A percentile compares a stretch with the other conserved stretches of the same genome.
Conservation (phyloP, 1,140 invertebrate species). For the Camponotus vicinus region DNA sequence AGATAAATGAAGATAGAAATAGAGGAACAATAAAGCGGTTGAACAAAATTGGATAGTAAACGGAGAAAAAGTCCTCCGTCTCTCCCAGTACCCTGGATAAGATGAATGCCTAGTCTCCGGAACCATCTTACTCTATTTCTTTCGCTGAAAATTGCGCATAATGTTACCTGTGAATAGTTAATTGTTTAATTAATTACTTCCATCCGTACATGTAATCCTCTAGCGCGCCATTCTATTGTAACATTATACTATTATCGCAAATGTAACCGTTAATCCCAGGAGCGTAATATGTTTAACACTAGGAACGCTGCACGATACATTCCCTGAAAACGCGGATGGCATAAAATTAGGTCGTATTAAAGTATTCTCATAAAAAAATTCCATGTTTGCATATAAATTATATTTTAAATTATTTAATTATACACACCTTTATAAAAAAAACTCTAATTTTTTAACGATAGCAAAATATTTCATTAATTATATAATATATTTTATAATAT, state of each 20-base stretch:
- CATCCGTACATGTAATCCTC: constrained; percentile 11
- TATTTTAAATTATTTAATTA: neutral
- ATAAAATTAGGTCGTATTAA: neutral
- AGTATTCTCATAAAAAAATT: neutral
- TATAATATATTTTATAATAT: neutral
- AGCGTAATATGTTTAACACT: constrained; percentile 37
- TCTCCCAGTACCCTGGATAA: constrained; percentile 1
- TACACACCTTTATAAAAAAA: neutral
- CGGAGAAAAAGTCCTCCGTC: constrained; percentile 26
- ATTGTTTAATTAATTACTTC: constrained; percentile 56
- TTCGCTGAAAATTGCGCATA: constrained; percentile 37
- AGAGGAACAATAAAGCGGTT: constrained; percentile 32
- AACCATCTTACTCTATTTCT: neutral
- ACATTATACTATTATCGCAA: constrained; percentile 28
- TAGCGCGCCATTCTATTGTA: constrained; percentile 49
- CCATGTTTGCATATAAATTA: neutral
- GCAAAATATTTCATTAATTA: neutral
- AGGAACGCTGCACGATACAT: neutral
- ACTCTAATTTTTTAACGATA: neutral
- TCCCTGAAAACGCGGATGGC: neutral
- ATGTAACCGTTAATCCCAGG: constrained; percentile 41
- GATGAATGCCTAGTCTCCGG: constrained; percentile 10
- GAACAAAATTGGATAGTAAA: constrained; percentile 50
- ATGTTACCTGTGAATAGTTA: neutral
- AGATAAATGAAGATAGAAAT: constrained; percentile 57